These are phyloP conservation scores for Platyrinchus mystaceus DNA, from an alignment of 2,797 vertebrate genomes.

Conservation along the genomic window DNA sequence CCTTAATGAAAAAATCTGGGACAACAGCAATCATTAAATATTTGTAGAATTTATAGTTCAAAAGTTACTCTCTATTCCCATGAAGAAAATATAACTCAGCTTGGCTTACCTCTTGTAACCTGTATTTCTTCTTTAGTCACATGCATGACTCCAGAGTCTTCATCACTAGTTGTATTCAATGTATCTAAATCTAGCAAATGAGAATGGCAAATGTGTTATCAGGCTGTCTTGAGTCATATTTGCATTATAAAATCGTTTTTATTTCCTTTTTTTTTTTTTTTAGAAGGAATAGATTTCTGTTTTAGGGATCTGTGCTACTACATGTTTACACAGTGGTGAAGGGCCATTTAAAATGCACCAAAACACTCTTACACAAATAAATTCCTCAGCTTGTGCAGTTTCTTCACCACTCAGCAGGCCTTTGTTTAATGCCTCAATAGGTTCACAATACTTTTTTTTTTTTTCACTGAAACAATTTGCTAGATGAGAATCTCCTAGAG, in stretches of 20 bases:
- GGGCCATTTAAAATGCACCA: neutral
- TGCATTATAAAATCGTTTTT: neutral
- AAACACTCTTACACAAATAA: neutral
- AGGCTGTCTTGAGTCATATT: neutral
- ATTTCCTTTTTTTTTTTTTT: neutral
- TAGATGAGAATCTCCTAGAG: neutral
- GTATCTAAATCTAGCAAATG: slow-evolving; percentile 37
- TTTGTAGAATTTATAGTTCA: neutral
- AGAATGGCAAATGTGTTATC: neutral
- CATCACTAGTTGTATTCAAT: neutral
- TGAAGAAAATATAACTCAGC: neutral
- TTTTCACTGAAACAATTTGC: neutral
- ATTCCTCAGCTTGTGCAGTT: neutral
- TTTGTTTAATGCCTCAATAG: neutral
- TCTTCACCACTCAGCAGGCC: neutral
- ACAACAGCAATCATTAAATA: neutral
- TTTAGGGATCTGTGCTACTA: neutral
- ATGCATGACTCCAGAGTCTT: neutral
- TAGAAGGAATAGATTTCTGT: neutral
- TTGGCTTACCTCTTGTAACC: slow-evolving; percentile 24
- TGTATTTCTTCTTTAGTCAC: neutral
- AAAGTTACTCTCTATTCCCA: neutral
- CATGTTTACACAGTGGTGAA: neutral
- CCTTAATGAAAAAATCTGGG: neutral
- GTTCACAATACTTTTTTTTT: neutral